Percentiles rank a stretch among this genome's conserved stretches.
Conservation (phyloP, 1,140 invertebrate species). For the Zaprionus capensis region DNA sequence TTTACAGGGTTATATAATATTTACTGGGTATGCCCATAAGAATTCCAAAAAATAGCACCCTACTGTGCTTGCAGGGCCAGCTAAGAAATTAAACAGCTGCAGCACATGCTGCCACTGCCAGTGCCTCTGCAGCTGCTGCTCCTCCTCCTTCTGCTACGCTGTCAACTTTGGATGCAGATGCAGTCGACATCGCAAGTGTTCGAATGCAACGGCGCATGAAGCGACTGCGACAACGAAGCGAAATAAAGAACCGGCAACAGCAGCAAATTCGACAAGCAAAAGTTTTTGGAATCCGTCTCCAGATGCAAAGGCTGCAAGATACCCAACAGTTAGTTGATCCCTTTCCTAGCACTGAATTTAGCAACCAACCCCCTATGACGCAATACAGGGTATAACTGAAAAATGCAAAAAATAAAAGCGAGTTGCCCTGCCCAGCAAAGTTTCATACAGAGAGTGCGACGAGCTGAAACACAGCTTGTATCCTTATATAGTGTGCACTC, state of each 20-base stretch:
- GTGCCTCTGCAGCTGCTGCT: constrained; percentile 5
- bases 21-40: background rate
- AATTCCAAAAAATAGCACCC: background rate
- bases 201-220: constrained; percentile 74
- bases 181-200: constrained; percentile 69
- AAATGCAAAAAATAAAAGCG: constrained; percentile 14
- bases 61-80: background rate
- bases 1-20: background rate
- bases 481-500: constrained; percentile 26
- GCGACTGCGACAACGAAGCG: constrained; percentile 59
- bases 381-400: constrained; percentile 4
- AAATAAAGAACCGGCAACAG: constrained; percentile 47
- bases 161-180: constrained; percentile 57
- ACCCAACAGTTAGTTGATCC: constrained; percentile 8
- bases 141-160: background rate
- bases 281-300: background rate
- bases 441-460: constrained; percentile 42
- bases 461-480: constrained; percentile 47
- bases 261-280: constrained; percentile 49
- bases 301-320: background rate
- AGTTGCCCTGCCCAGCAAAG: constrained; percentile 49
- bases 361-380: background rate
- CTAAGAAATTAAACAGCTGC: constrained; percentile 58
- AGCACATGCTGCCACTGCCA: background rate
- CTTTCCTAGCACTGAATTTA: constrained; percentile 1